Conservation (phyloP, 2,888 invertebrate species). For the Elegia similella region DNA sequence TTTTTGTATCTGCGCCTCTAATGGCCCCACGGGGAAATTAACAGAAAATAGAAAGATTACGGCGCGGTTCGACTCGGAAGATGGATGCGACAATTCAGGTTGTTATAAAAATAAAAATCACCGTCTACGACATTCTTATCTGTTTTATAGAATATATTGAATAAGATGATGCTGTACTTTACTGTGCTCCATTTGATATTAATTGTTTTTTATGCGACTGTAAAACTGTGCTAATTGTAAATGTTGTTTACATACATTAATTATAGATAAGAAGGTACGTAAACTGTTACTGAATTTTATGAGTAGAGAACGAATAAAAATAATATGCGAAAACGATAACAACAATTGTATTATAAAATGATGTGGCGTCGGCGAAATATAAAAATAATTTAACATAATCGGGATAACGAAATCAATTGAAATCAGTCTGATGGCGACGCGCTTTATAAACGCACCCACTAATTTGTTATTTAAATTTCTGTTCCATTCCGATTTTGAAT, state of each 20-base stretch:
- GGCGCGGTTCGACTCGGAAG: slow-evolving; percentile 23
- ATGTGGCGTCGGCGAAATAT: background rate
- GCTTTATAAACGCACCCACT: slow-evolving; percentile 64
- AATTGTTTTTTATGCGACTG: background rate
- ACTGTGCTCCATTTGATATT: background rate
- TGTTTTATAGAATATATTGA: slow-evolving; percentile 18
- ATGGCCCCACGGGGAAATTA: slow-evolving; percentile 53
- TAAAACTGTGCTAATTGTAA: background rate
- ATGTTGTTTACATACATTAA: background rate
- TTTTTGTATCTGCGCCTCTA: slow-evolving; percentile 43
- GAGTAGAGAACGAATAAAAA: background rate
- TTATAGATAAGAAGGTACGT: background rate
- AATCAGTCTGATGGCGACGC: slow-evolving; percentile 59
- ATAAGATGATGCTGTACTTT: background rate
- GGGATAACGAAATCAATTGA: slow-evolving; percentile 60
- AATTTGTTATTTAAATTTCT: slow-evolving; percentile 76
- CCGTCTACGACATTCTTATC: slow-evolving; percentile 8
- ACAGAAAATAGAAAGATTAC: slow-evolving; percentile 41
- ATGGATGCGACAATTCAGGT: slow-evolving; percentile 17
- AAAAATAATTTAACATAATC: slow-evolving; percentile 45
- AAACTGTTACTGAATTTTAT: background rate
- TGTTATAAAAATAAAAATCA: slow-evolving; percentile 21
- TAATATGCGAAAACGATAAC: background rate
- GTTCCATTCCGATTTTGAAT: slow-evolving; percentile 69
- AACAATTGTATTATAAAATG: background rate